phyloP scores from a whole-genome alignment of 2,113 vertebrate species.

The Heptranchias perlo region DNA sequence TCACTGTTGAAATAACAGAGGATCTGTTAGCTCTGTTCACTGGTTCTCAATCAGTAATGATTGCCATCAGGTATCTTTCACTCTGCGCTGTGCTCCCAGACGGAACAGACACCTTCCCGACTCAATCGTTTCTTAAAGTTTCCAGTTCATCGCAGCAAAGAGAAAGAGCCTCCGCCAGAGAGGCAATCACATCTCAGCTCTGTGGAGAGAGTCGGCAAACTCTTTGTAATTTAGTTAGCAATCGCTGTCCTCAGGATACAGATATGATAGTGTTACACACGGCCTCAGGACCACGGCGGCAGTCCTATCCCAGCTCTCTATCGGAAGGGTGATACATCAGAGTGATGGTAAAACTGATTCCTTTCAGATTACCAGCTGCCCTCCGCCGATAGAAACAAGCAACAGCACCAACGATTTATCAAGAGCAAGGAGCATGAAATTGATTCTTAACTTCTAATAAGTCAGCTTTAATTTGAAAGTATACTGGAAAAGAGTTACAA shows the following conservation, averaged over 20 bases:
- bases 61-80: background rate
- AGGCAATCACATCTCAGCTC: constrained; percentile 14
- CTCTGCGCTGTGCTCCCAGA: background rate
- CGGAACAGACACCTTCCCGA: background rate
- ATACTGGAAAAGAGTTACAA: background rate
- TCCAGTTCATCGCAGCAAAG: background rate
- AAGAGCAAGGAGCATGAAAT: constrained; percentile 34
- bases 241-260: background rate
- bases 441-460: constrained; percentile 31
- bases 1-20: background rate
- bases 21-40: background rate
- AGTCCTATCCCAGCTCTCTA: background rate
- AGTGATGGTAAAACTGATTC: constrained; percentile 31
- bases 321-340: constrained; percentile 22
- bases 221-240: constrained; percentile 13
- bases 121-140: background rate
- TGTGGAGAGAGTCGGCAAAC: background rate
- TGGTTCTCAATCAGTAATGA: background rate
- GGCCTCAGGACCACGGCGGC: constrained; percentile 7
- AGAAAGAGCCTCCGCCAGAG: background rate
- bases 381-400: constrained; percentile 12
- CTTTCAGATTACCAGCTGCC: background rate
- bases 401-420: background rate
- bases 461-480: constrained; percentile 30
- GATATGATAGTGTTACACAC: background rate